phyloP scores from a whole-genome alignment of 1,140 invertebrate species.

The Atta texana region DNA sequence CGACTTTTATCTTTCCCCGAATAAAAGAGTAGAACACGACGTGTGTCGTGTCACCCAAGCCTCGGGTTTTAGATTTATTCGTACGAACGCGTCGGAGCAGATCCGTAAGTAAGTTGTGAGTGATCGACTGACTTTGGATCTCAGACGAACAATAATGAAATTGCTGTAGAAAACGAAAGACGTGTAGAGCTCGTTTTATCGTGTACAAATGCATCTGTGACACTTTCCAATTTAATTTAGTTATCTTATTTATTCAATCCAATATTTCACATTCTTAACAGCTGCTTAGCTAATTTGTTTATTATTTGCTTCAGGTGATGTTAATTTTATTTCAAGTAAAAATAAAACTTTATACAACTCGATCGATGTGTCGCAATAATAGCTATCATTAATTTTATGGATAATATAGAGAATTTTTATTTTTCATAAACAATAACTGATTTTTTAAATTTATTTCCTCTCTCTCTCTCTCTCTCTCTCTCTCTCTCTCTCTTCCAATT shows the following conservation, averaged over 20 bases:
- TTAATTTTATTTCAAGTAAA: background rate
- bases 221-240: conserved; percentile 56
- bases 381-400: background rate
- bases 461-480: background rate
- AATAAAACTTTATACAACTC: background rate
- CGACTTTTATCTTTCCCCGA: conserved; percentile 72
- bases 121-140: conserved; percentile 70
- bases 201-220: conserved; percentile 27
- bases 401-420: background rate
- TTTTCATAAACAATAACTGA: background rate
- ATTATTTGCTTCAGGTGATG: conserved; percentile 4
- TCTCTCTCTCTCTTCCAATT: background rate
- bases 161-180: conserved; percentile 63
- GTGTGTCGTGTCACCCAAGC: conserved; percentile 69
- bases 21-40: conserved; percentile 71
- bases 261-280: background rate
- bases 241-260: background rate
- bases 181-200: background rate
- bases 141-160: conserved; percentile 69
- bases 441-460: background rate
- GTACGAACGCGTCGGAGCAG: conserved; percentile 29
- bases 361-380: background rate
- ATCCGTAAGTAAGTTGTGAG: conserved; percentile 38
- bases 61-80: conserved; percentile 71
- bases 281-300: background rate